These are phyloP conservation scores for Podocnemis expansa DNA, from an alignment of 2,113 vertebrate genomes.

Conservation along the genomic window DNA sequence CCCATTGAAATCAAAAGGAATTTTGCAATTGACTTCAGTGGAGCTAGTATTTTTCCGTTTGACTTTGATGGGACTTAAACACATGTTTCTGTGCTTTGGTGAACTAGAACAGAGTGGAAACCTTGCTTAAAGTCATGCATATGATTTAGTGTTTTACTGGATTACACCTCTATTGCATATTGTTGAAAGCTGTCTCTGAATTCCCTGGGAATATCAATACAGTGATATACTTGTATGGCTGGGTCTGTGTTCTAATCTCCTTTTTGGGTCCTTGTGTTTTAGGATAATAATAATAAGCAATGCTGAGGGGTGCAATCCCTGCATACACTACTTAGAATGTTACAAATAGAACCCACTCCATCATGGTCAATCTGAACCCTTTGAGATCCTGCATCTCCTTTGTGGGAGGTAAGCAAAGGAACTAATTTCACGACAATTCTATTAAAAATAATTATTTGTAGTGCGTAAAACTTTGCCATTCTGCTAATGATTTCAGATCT, in stretches of 20 bases:
- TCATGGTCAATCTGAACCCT: neutral
- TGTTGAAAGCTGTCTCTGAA: neutral
- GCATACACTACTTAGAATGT: neutral
- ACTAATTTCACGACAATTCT: neutral
- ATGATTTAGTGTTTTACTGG: neutral
- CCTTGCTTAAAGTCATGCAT: neutral
- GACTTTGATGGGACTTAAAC: neutral
- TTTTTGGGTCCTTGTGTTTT: neutral
- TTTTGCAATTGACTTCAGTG: neutral
- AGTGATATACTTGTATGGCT: neutral
- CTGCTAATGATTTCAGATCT: neutral
- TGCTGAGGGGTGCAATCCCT: neutral
- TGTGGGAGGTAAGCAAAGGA: neutral
- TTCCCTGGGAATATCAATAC: neutral
- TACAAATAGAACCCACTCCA: neutral
- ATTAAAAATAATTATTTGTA: neutral
- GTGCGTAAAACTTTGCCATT: neutral
- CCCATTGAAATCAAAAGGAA: neutral
- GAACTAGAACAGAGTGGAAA: neutral
- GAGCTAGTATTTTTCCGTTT: neutral
- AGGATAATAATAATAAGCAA: neutral
- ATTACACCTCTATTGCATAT: neutral
- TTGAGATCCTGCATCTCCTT: neutral
- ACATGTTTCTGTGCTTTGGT: neutral
- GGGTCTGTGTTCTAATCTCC: neutral